Evolutionary conservation across 2,113 vertebrate species (phyloP), one percentile per base, ranked within the genome.

Genomic region (Oncorhynchus tshawytscha): DNA sequence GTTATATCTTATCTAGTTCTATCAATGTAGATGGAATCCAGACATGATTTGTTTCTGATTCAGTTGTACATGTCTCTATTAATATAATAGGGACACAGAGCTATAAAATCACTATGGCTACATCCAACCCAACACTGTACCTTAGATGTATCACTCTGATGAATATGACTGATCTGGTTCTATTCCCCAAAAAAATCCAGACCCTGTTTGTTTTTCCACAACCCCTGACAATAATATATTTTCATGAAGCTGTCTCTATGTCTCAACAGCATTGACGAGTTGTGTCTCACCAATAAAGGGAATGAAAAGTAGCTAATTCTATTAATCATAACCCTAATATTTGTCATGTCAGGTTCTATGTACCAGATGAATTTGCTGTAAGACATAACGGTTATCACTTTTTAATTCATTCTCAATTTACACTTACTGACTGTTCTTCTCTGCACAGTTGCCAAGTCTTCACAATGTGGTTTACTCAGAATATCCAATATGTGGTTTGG

Each of bases 211-310:
- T 34, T 74, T 49, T 54, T n/a, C 62, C 62, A 66, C 62, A 49
- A 29, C 22, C 27, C 51, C 62, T 80, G 68, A 62, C 71, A 25
- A 39, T 67, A 68, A 80, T 70, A 66, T 49, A 25, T 71, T 72
- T 54, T 67, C 15, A 48, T 60, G 57, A 72, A 62, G 5, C n/a
- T 72, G 12, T 48, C 68, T 74, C 74, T 67, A 24, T 67, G 66
- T 67, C 67, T 34, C 39, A 67, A 51, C 76, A 54, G 70, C 71
- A 54, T 73, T 68, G 27, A 68, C 18, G 6, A 68, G n/a, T 39
- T 34, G 5, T 68, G 67, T 68, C 67, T 45, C 31, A 59, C 39
- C 39, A 82, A 81, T 82, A 82, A 85, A 87, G 82, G 64, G 80
- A 82, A 75, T 70, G 71, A 57, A 79, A 62, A 71, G 12, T 18